Conservation (phyloP, 30 jellyfish, hydroid and myxozoan genomes). For the Cassiopea andromeda region DNA sequence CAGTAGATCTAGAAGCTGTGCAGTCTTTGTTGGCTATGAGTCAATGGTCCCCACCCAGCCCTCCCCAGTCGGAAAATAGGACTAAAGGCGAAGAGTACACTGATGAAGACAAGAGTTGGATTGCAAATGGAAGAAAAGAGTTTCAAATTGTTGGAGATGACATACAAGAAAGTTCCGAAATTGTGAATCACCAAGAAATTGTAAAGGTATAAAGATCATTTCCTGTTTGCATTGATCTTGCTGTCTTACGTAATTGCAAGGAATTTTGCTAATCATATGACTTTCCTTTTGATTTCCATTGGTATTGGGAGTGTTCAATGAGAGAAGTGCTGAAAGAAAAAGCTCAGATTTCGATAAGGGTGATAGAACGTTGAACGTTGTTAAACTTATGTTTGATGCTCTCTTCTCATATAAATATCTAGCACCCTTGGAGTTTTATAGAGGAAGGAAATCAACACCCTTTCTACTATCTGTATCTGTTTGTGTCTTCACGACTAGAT, state of each 20-base stretch:
- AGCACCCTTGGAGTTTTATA: no score
- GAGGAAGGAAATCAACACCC: no score
- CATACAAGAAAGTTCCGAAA: background rate
- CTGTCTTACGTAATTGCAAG: background rate
- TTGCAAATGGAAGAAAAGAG: background rate
- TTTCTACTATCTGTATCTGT: no score
- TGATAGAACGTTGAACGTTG: no score
- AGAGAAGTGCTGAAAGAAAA: no score
- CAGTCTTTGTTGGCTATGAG: constrained; percentile 78
- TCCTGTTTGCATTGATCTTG: background rate
- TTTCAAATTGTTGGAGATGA: background rate
- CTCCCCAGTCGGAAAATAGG: constrained; percentile 48
- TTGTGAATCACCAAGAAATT: background rate
- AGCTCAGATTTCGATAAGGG: no score
- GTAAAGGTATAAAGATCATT: background rate
- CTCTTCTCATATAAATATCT: no score
- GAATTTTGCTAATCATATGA: background rate
- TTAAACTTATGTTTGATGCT: no score
- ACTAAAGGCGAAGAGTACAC: background rate
- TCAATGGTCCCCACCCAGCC: constrained; percentile 84
- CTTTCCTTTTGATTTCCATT: background rate
- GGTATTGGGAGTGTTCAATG: no score
- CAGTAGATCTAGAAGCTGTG: constrained; percentile 69
- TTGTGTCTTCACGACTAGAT: no score
- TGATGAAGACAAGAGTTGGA: background rate